phyloP scores from a whole-genome alignment of 2,113 vertebrate genomes.

The Chionodraco myersi region DNA sequence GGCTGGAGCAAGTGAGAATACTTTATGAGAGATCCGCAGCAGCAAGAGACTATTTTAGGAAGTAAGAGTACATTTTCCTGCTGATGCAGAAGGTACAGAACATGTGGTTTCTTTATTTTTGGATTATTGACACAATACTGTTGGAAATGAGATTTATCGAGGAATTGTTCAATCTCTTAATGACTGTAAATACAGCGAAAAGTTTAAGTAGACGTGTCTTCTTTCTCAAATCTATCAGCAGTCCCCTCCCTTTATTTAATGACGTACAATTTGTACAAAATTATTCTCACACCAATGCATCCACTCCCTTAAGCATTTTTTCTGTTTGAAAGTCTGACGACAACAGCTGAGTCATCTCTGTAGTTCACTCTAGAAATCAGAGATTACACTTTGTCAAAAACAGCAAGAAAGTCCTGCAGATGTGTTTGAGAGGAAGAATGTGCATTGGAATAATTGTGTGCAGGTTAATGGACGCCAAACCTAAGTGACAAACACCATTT shows the following conservation, averaged over 20 bases:
- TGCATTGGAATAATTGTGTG: neutral
- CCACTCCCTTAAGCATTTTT: constrained; percentile 1
- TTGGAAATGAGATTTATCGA: neutral
- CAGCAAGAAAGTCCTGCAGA: neutral
- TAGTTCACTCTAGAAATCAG: constrained; percentile 24
- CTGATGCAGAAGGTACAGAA: neutral
- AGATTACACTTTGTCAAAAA: constrained; percentile 15
- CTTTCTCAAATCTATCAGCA: constrained; percentile 26
- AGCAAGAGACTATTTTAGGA: neutral
- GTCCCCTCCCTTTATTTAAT: neutral
- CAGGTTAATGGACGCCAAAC: neutral
- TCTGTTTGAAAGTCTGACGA: constrained; percentile 19
- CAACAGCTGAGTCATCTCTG: constrained; percentile 52
- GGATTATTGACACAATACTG: neutral
- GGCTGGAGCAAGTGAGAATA: neutral
- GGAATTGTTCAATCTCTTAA: constrained; percentile 12
- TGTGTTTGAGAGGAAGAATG: neutral
- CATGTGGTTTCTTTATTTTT: neutral
- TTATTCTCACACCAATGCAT: constrained; percentile 24
- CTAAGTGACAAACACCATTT: neutral
- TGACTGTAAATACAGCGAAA: constrained; percentile 23
- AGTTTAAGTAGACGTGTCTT: constrained; percentile 21
- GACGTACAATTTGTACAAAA: constrained; percentile 12
- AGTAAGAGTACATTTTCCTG: neutral
- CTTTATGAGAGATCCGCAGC: neutral